Evolutionary conservation across 2,888 invertebrate species (phyloP).

Genomic region (Drosophila melanocephala): DNA sequence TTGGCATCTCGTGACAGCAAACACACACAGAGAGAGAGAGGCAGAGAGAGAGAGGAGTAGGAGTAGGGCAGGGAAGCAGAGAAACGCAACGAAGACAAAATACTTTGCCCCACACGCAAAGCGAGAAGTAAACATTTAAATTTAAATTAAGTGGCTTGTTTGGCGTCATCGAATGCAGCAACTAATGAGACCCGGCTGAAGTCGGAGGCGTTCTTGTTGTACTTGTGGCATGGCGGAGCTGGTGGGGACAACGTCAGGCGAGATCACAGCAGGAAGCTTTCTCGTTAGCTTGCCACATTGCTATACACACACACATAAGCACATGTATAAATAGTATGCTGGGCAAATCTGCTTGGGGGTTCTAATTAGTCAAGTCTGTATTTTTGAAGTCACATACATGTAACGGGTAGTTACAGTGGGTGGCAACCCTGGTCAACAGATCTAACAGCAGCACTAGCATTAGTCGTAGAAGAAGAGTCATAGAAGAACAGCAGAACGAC

Average conservation of each 20-base stretch:
- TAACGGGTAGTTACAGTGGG: not conserved
- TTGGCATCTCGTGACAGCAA: slow-evolving; percentile 66
- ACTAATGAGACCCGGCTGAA: slow-evolving; percentile 68
- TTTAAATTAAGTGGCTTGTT: slow-evolving; percentile 81
- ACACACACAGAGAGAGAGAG: not conserved
- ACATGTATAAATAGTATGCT: not conserved
- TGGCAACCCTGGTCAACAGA: not conserved
- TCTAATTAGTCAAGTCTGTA: not conserved
- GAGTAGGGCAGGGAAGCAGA: not conserved
- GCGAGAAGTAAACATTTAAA: slow-evolving; percentile 81
- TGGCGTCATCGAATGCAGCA: slow-evolving; percentile 76
- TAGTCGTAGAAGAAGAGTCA: not conserved
- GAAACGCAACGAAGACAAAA: slow-evolving; percentile 57
- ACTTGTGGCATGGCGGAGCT: not conserved
- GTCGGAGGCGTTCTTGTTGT: not conserved
- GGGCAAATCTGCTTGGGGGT: not conserved
- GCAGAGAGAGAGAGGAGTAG: not conserved
- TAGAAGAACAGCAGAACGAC: not conserved
- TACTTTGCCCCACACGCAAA: slow-evolving; percentile 78
- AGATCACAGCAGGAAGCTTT: slow-evolving; percentile 65
- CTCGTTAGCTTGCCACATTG: slow-evolving; percentile 28
- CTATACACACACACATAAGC: not conserved
- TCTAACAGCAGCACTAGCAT: not conserved
- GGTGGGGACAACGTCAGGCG: slow-evolving; percentile 5
- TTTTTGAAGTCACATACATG: not conserved